Base-by-base conservation (phyloP, 2,113 vertebrate genomes). In the Coptodon rendalli region DNA sequence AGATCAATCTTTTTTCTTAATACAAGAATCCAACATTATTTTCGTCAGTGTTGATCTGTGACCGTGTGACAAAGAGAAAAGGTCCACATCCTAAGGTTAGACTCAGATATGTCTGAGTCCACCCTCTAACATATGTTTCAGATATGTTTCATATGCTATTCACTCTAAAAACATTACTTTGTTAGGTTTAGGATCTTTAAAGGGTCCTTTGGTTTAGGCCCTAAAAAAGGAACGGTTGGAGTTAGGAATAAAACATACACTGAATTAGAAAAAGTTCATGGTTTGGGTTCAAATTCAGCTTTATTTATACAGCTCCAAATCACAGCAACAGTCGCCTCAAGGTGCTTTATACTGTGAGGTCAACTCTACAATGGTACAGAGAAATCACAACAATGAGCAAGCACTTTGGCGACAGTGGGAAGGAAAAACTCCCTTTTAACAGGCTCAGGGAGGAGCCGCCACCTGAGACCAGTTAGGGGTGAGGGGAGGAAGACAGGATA, bases 191-290 rank as follows among this genome's bases (percentile, higher is more conserved):
- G 31, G 6, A 2, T 12, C 17, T 66, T 36, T 36, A 66, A 36
- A 36, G 2, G 31, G 31, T 36, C 36, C 17, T 12, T 66, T 66
- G 59, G 6, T 11, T 63, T 19, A 19, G 59, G 59, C 59, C 59
- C 29, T 19, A 63, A 63, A 36, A 45, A 63, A 19, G 29, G 59
- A 36, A 63, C 29, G 0, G 6, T 36, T 36, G 61, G 31, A 36
- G 2, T 36, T 4, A 0, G 59, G 31, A 36, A 63, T n/a, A n/a
- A 0, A 36, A 63, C 9, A 63, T 2, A n/a, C 11, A 17, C 57
- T 59, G 57, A 59, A 9, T 31, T 1, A 31, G 57, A 59, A 0
- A 59, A 34, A 19, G 59, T 4, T 63, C 29, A 36, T 63, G 16
- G 16, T 63, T 63, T 34, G 59, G 59, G 31, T 63, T 63, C 29